Percentiles rank a stretch among this genome's conserved stretches.
Conservation (phyloP, 2,797 vertebrate genomes). For the Parauchenoglanis punctatus region DNA sequence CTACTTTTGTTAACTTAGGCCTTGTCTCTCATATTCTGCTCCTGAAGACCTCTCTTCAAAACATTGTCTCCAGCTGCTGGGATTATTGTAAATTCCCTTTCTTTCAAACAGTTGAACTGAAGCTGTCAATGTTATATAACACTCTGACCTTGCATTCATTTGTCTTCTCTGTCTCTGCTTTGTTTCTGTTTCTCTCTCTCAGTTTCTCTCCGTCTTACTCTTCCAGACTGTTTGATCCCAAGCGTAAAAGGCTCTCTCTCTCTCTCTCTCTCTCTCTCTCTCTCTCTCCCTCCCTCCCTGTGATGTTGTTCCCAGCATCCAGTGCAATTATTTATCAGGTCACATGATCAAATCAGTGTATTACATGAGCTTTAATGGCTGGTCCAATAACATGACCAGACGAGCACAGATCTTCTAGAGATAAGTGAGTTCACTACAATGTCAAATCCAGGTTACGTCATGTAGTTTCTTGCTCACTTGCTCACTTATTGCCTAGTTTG, state of each 20-base stretch:
- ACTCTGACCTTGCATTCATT: slow-evolving; percentile 48
- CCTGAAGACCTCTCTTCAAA: neutral
- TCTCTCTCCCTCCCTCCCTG: slow-evolving; percentile 37
- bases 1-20: neutral
- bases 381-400: slow-evolving; percentile 8
- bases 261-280: slow-evolving; percentile 12
- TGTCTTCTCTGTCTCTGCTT: slow-evolving; percentile 57
- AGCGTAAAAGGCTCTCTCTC: slow-evolving; percentile 31
- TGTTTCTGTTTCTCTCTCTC: slow-evolving; percentile 38
- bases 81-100: neutral
- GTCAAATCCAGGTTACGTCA: neutral
- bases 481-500: neutral
- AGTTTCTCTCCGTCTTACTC: neutral
- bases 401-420: neutral
- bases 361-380: slow-evolving; percentile 3
- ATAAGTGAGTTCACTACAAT: slow-evolving; percentile 9
- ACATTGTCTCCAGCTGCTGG: neutral
- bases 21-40: neutral
- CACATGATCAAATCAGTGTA: slow-evolving; percentile 20
- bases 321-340: slow-evolving; percentile 38
- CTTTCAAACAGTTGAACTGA: neutral
- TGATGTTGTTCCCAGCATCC: slow-evolving; percentile 36
- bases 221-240: slow-evolving; percentile 30
- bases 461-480: neutral
- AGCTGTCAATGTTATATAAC: neutral